phyloP scores from a whole-genome alignment of 2,797 vertebrate species.

The Sebastes steindachneri region DNA sequence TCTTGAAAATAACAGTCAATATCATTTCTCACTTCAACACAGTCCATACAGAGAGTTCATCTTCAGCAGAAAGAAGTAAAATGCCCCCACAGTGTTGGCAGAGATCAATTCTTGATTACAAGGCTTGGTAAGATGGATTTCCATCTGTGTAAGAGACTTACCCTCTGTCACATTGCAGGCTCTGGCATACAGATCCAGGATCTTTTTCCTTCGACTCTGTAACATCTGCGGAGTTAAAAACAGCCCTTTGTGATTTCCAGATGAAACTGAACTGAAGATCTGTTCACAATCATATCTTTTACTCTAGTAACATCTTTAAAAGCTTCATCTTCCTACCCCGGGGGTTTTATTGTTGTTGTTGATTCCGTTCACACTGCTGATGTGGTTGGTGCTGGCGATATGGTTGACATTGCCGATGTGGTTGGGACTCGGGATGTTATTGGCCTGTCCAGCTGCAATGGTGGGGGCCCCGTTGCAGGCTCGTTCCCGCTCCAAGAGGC shows the following conservation, averaged over 20 bases:
- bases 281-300: conserved; percentile 36
- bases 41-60: background rate
- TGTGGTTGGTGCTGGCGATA: conserved; percentile 66
- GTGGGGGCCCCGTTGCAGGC: conserved; percentile 71
- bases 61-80: background rate
- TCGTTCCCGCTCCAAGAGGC: conserved; percentile 91
- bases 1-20: background rate
- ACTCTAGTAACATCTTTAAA: conserved; percentile 9
- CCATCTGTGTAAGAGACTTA: conserved; percentile 67
- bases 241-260: conserved; percentile 19
- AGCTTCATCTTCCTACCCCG: conserved; percentile 84
- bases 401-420: conserved; percentile 68
- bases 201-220: conserved; percentile 97
- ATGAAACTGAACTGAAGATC: conserved; percentile 32
- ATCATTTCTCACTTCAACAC: background rate
- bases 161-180: conserved; percentile 94
- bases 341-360: conserved; percentile 86
- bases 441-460: conserved; percentile 32
- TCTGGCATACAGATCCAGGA: conserved; percentile 92
- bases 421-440: conserved; percentile 57
- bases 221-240: conserved; percentile 63
- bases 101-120: background rate
- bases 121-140: background rate
- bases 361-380: conserved; percentile 69
- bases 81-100: background rate